Evolutionary conservation across 2,888 invertebrate species (phyloP).

Genomic region (Invenusta paracnida): DNA sequence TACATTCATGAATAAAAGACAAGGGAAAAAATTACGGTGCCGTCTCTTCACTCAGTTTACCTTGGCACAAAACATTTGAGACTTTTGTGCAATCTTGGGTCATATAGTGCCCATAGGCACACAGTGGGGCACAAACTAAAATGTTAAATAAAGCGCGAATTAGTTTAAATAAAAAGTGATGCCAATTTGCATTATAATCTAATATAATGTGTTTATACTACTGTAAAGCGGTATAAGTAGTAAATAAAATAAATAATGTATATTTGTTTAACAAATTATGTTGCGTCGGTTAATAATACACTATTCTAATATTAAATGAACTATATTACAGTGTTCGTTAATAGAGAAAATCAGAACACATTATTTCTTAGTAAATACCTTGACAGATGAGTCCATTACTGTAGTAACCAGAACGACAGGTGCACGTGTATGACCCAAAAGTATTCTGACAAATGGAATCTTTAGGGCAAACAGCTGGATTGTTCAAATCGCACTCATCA

Average conservation of each 20-base stretch:
- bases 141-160: too few relatives aligned
- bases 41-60: too few relatives aligned
- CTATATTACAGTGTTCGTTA: too few relatives aligned
- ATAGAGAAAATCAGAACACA: background rate
- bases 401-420: slow-evolving; percentile 8
- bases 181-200: too few relatives aligned
- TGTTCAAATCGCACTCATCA: background rate
- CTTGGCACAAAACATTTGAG: background rate
- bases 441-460: slow-evolving; percentile 1
- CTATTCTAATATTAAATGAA: too few relatives aligned
- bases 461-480: background rate
- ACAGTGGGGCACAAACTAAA: background rate
- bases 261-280: background rate
- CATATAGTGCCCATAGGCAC: background rate
- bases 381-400: background rate
- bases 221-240: background rate
- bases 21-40: too few relatives aligned
- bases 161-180: too few relatives aligned
- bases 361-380: background rate
- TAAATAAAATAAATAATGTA: background rate
- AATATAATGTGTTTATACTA: background rate
- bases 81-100: background rate
- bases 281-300: background rate
- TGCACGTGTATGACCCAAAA: background rate
- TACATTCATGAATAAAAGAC: too few relatives aligned